Percentiles rank a stretch among this genome's conserved stretches.
phyloP scores from a whole-genome alignment of 1,140 invertebrate species.

The Saccostrea glomerata region DNA sequence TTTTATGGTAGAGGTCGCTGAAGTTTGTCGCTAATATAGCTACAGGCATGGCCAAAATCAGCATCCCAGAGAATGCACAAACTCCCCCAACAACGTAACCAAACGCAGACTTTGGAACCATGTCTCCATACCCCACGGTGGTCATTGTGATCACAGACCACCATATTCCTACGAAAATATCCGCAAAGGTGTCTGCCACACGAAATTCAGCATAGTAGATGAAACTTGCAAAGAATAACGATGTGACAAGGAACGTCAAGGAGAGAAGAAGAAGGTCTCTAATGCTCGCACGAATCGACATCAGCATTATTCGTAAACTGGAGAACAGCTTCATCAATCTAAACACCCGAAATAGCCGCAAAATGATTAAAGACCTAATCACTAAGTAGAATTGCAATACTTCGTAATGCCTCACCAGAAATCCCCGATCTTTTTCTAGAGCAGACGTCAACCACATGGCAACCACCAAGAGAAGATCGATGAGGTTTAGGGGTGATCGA shows the following conservation, averaged over 20 bases:
- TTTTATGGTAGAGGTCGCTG: slow-evolving; percentile 65
- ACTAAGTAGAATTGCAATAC: slow-evolving; percentile 46
- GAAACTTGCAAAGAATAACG: slow-evolving; percentile 65
- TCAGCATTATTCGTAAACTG: slow-evolving; percentile 56
- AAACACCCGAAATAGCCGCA: slow-evolving; percentile 59
- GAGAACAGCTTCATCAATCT: slow-evolving; percentile 57
- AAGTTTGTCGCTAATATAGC: slow-evolving; percentile 95
- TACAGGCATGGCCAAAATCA: slow-evolving; percentile 93
- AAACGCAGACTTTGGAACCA: slow-evolving; percentile 58
- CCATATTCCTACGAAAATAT: slow-evolving; percentile 97
- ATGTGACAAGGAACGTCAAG: slow-evolving; percentile 64
- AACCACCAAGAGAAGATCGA: slow-evolving; percentile 36
- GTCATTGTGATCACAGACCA: slow-evolving; percentile 99
- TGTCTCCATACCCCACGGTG: slow-evolving; percentile 93
- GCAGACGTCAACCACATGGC: slow-evolving; percentile 43
- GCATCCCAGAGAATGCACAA: slow-evolving; percentile 91
- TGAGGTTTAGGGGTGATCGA: slow-evolving; percentile 30
- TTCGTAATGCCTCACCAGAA: slow-evolving; percentile 19
- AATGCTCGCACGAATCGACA: slow-evolving; percentile 71
- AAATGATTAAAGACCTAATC: slow-evolving; percentile 46
- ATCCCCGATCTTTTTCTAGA: slow-evolving; percentile 23
- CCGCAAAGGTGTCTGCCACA: slow-evolving; percentile 74
- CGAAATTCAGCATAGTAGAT: slow-evolving; percentile 68
- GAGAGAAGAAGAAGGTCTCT: slow-evolving; percentile 67
- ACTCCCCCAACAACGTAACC: slow-evolving; percentile 86